Base-by-base conservation (phyloP, 2,797 vertebrate genomes). In the Pseudomugil gertrudae region DNA sequence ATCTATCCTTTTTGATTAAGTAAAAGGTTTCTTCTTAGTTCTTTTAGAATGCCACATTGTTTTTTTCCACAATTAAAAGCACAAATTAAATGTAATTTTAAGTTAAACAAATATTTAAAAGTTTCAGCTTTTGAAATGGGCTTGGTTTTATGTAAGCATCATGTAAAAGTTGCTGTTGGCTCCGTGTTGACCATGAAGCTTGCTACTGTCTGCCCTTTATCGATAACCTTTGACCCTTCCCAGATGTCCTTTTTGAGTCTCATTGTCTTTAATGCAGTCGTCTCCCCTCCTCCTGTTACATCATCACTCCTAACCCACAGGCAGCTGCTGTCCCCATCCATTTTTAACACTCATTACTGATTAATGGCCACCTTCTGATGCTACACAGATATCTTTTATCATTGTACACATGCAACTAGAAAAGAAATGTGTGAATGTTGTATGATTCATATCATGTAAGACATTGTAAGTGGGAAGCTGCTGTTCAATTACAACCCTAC, bases 321-420 rank as follows among this genome's bases (percentile, higher is more conserved):
- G 83, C 89, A 92, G 87, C 87, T 89, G 89, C 83, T 79, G 74
- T 69, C 81, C 60, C 76, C 83, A 84, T 91, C 81, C 86, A 89
- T 89, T 80, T 90, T 88, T 87, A 87, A 89, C 17, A 53, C 15
- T 66, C 75, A 73, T 89, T 90, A 86, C 84, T 77, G 74, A 85
- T 83, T 78, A 88, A 75, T 73, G 67, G 64, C 48, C 53, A 59
- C 77, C 80, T 72, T 80, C 71, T 77, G 60, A 79, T 8, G 55
- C 64, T 61, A 43, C 73, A 48, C 50, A 55, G 67, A 11, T 57
- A 35, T 6, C 56, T 79, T 80, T 57, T 75, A 72, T 85, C 66
- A 63, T 14, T 68, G 63, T 64, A n/a, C 60, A 50, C 59, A 62
- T 36, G 57, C 60, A 68, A 62, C 21, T 43, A 50, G 48, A 55